phyloP scores from a whole-genome alignment of 1,140 invertebrate species.

The Pararge aegeria region DNA sequence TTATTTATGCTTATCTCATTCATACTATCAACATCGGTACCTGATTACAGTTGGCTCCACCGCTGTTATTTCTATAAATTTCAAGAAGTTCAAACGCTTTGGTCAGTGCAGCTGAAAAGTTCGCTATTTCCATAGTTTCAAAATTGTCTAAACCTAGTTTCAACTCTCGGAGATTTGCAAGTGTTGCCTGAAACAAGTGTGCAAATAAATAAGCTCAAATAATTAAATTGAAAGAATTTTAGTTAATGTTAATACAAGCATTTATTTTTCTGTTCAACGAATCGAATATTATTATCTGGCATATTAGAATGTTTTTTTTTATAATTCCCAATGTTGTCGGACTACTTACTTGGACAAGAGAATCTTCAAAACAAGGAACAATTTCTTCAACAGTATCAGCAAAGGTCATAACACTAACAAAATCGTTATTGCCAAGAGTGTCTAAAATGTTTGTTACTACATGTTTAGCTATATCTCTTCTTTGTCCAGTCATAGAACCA shows the following conservation, averaged over 20 bases:
- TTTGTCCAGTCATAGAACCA: slow-evolving; percentile 97
- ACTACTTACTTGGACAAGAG: slow-evolving; percentile 88
- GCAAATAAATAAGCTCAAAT: slow-evolving; percentile 1
- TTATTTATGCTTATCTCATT: too few relatives aligned
- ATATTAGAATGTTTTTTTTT: too few relatives aligned
- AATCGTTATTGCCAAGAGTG: slow-evolving; percentile 98
- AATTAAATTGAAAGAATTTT: neutral
- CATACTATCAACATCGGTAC: too few relatives aligned
- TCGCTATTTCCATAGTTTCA: slow-evolving; percentile 93
- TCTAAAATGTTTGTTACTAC: slow-evolving; percentile 97
- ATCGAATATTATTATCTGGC: too few relatives aligned
- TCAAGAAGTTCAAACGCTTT: slow-evolving; percentile 94
- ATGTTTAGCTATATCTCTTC: slow-evolving; percentile 95
- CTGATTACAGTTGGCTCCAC: slow-evolving; percentile 84
- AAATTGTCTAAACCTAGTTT: slow-evolving; percentile 89
- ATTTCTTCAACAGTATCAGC: slow-evolving; percentile 87
- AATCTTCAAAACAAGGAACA: slow-evolving; percentile 93
- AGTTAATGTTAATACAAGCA: too few relatives aligned
- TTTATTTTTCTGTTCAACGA: too few relatives aligned
- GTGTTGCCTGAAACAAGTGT: slow-evolving; percentile 85
- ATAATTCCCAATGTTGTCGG: too few relatives aligned
- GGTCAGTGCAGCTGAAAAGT: slow-evolving; percentile 94
- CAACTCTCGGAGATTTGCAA: slow-evolving; percentile 92
- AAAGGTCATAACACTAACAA: slow-evolving; percentile 97
- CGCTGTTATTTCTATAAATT: slow-evolving; percentile 79